phyloP scores from a whole-genome alignment of 2,113 vertebrate genomes.

The Vanacampus margaritifer region DNA sequence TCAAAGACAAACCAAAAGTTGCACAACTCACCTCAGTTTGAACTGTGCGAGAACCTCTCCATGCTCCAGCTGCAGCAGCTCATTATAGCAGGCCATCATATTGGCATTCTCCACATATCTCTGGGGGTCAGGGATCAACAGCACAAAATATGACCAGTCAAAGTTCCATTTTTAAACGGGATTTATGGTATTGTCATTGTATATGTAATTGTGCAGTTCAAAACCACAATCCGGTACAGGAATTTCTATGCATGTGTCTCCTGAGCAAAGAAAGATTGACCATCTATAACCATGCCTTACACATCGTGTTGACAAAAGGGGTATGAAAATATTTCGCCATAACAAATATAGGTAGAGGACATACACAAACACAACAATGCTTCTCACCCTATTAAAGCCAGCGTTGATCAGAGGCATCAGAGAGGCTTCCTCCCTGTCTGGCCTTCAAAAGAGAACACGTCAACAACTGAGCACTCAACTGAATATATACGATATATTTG shows the following conservation, averaged over 20 bases:
- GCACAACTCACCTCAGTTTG: conserved; percentile 85
- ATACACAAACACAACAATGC: conserved; percentile 10
- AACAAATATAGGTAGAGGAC: conserved; percentile 21
- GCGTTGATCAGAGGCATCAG: conserved; percentile 89
- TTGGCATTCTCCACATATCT: conserved; percentile 91
- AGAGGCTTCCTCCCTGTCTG: conserved; percentile 89
- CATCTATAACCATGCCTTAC: conserved; percentile 2
- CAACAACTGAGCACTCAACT: conserved; percentile 4
- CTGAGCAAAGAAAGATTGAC: conserved; percentile 29
- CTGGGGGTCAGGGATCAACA: conserved; percentile 67
- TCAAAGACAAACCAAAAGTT: background rate
- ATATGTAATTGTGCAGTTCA: background rate
- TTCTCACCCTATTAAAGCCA: conserved; percentile 92
- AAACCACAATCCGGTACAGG: background rate
- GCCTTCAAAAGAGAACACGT: conserved; percentile 72
- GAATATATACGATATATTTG: no score
- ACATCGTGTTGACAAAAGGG: conserved; percentile 17
- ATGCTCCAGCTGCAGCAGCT: conserved; percentile 90
- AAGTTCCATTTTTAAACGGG: conserved; percentile 7
- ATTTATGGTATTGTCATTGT: background rate
- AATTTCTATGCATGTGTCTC: conserved; percentile 6
- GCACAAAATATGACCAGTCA: conserved; percentile 30
- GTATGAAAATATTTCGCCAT: conserved; percentile 10
- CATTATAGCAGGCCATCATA: conserved; percentile 95
- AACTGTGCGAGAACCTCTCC: conserved; percentile 93